Conservation (phyloP, 2,888 invertebrate species). For the Spialia ferax region DNA sequence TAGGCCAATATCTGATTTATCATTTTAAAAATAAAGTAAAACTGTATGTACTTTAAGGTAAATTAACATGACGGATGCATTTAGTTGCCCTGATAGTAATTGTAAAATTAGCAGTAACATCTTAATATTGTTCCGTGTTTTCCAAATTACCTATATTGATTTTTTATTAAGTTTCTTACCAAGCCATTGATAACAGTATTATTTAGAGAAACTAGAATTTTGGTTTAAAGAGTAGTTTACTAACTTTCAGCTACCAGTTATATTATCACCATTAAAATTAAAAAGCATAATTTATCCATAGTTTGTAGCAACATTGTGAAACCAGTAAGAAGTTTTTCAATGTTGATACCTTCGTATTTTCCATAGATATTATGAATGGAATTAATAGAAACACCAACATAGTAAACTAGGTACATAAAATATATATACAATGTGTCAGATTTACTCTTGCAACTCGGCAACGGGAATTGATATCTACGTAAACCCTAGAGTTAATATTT, state of each 20-base stretch:
- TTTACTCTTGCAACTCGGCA: conserved; percentile 61
- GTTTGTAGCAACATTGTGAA: conserved; percentile 69
- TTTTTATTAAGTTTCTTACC: conserved; percentile 80
- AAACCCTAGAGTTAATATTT: conserved; percentile 70
- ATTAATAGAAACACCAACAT: conserved; percentile 86
- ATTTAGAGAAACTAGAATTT: conserved; percentile 83
- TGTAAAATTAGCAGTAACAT: conserved; percentile 58
- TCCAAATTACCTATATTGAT: conserved; percentile 58
- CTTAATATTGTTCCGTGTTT: conserved; percentile 66
- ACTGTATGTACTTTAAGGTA: conserved; percentile 76
- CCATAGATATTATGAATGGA: conserved; percentile 77
- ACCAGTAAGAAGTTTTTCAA: conserved; percentile 60
- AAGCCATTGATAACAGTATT: conserved; percentile 87
- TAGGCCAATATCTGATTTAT: conserved; percentile 83
- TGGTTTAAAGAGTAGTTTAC: conserved; percentile 76
- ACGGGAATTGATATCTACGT: conserved; percentile 61
- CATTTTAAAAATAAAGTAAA: conserved; percentile 63
- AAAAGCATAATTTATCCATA: conserved; percentile 76
- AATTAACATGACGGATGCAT: conserved; percentile 78
- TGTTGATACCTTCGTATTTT: conserved; percentile 65
- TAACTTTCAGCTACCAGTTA: conserved; percentile 74
- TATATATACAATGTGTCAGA: conserved; percentile 60
- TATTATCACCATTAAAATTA: conserved; percentile 62
- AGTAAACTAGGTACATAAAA: conserved; percentile 78
- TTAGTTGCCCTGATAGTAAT: conserved; percentile 75